Evolutionary conservation across 2,113 vertebrate species (phyloP), one percentile per base, ranked within the genome.

Genomic region (Odocoileus hemionus): DNA sequence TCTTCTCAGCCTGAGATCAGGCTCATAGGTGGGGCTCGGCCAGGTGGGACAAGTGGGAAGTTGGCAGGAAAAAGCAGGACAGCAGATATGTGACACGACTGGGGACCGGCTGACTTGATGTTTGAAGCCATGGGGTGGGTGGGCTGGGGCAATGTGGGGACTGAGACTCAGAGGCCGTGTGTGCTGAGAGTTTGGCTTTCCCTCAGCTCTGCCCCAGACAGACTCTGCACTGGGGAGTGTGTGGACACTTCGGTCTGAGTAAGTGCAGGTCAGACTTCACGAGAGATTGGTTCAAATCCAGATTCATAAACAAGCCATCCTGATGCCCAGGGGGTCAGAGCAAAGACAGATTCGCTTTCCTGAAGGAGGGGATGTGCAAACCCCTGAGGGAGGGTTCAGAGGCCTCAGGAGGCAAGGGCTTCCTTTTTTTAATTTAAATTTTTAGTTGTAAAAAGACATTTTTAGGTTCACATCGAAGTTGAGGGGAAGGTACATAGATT

Each of bases 11-110:
- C 57, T 89, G 86, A 87, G 74, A 26, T 36, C 16, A 86, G 23
- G 3, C 36, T 0, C 0, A 7, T 3, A 21, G 4, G 15, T 0
- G 1, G 12, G 26, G 17, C 21, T 78, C 43, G 8, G 33, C 28
- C 15, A 4, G 55, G 45, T 52, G 14, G 45, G 28, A 15, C 45
- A 60, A 1, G 17, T 57, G 21, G 1, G 33, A 55, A 25, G 23
- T 45, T 19, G 5, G 21, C 1, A 0, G 43, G 45, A 11, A 76
- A 47, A 83, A 13, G 16, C 33, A 58, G 39, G 28, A 12, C 0
- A 0, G 6, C 7, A 9, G 57, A 25, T 14, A 2, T 12, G 10
- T 39, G 43, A 58, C 2, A 4, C 1, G 1, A 21, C 3, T 19
- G 15, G 7, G 55, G 26, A 25, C 43, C 1, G 3, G 13, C 43